Evolutionary conservation across 2,797 vertebrate species (phyloP).

Genomic region (Cyprinella venusta): DNA sequence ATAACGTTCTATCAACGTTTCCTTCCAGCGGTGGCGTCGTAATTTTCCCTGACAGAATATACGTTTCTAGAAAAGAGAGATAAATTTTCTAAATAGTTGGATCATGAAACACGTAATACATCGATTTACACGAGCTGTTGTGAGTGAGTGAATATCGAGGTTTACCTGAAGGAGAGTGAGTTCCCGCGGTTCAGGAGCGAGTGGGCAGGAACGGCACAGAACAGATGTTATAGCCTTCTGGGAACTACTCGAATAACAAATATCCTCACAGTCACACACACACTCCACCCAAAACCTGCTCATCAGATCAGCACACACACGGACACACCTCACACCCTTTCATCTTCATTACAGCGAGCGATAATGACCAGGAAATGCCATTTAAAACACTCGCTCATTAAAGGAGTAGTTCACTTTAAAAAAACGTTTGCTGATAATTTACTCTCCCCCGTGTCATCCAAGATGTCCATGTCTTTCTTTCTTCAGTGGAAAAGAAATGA

Average conservation of each 20-base stretch:
- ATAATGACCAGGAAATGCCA: not conserved
- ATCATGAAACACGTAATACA: no score
- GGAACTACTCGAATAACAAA: conserved; percentile 24
- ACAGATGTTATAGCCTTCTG: not conserved
- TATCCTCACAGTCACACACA: not conserved
- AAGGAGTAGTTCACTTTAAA: no score
- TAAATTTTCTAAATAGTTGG: not conserved
- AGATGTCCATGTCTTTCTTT: no score
- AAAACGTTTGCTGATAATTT: no score
- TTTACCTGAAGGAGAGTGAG: not conserved
- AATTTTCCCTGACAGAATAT: not conserved
- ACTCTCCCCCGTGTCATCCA: no score
- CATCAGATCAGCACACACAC: not conserved
- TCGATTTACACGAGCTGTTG: not conserved
- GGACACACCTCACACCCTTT: not conserved
- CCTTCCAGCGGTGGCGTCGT: not conserved
- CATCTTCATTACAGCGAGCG: not conserved
- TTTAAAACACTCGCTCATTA: not conserved
- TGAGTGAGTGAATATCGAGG: not conserved
- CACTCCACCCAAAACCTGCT: not conserved
- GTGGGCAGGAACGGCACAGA: not conserved
- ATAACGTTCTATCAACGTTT: not conserved
- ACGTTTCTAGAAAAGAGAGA: not conserved
- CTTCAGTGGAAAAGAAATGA: no score
- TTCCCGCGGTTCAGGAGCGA: not conserved